These are phyloP conservation scores for Lapara coniferarum DNA, from an alignment of 2,888 invertebrate species.

Conservation along the genomic window DNA sequence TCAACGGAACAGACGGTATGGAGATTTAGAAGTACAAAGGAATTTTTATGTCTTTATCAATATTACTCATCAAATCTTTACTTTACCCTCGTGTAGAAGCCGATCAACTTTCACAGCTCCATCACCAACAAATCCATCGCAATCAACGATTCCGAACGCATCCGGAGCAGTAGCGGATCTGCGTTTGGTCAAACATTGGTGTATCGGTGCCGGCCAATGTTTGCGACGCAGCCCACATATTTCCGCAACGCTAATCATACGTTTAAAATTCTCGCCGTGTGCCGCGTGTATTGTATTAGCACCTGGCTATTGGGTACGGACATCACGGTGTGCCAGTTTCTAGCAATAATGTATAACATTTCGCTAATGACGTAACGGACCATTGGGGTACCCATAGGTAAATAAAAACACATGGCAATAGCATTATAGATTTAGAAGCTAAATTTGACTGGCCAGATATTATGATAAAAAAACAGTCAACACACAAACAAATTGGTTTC, in stretches of 20 bases:
- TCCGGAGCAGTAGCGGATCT: constrained; percentile 15
- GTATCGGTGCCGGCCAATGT: constrained; percentile 12
- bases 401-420: no score
- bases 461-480: no score
- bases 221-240: constrained; percentile 2
- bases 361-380: neutral
- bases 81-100: no score
- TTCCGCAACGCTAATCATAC: constrained; percentile 21
- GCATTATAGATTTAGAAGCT: no score
- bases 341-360: neutral
- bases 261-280: constrained; percentile 13
- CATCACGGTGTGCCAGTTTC: neutral
- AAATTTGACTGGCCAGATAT: no score
- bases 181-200: constrained; percentile 18
- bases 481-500: no score
- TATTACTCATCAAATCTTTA: no score
- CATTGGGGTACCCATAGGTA: neutral
- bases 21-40: no score
- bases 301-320: neutral
- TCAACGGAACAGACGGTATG: no score
- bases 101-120: no score
- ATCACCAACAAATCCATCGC: neutral
- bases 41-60: no score
- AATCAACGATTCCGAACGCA: constrained; percentile 6
- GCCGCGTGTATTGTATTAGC: constrained; percentile 7